These are phyloP conservation scores for Drosophila jambulina DNA, from an alignment of 1,140 invertebrate genomes.

Conservation along the genomic window DNA sequence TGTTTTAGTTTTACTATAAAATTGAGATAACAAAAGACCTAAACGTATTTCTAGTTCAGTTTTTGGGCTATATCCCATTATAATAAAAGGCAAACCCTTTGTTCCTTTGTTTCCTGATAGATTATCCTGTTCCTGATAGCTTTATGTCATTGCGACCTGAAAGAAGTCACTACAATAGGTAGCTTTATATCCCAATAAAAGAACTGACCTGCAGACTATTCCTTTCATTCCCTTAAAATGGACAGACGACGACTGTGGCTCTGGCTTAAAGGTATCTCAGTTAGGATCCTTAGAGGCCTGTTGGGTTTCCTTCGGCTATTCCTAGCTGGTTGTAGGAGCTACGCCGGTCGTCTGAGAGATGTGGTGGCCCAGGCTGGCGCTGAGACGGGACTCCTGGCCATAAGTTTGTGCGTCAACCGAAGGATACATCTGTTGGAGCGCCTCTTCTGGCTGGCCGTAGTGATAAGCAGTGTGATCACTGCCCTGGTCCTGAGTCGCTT, in stretches of 20 bases:
- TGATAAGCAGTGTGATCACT: constrained; percentile 54
- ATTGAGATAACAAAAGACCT: background rate
- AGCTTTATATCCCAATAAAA: constrained; percentile 31
- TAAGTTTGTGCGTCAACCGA: constrained; percentile 59
- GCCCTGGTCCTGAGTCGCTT: constrained; percentile 58
- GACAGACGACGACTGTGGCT: constrained; percentile 1
- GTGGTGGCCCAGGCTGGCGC: constrained; percentile 56
- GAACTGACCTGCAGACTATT: background rate
- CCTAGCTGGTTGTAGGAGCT: background rate
- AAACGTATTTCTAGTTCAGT: background rate
- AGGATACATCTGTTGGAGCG: constrained; percentile 62
- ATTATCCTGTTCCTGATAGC: background rate
- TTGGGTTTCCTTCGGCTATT: background rate
- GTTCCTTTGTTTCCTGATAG: background rate
- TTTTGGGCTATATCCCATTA: background rate
- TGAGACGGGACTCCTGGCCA: constrained; percentile 69
- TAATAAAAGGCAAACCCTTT: background rate
- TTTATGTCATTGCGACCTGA: background rate
- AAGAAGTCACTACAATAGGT: background rate
- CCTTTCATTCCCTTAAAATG: constrained; percentile 30
- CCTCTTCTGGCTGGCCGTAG: constrained; percentile 60
- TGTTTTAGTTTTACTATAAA: too few species aligned
- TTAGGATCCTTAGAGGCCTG: constrained; percentile 3
- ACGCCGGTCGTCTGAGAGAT: constrained; percentile 15
- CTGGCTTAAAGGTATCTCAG: constrained; percentile 1